A percentile compares a stretch with the other conserved stretches of the same genome.
Evolutionary conservation across 2,797 vertebrate genomes (phyloP).

Genomic region (Phylloscopus collybita): DNA sequence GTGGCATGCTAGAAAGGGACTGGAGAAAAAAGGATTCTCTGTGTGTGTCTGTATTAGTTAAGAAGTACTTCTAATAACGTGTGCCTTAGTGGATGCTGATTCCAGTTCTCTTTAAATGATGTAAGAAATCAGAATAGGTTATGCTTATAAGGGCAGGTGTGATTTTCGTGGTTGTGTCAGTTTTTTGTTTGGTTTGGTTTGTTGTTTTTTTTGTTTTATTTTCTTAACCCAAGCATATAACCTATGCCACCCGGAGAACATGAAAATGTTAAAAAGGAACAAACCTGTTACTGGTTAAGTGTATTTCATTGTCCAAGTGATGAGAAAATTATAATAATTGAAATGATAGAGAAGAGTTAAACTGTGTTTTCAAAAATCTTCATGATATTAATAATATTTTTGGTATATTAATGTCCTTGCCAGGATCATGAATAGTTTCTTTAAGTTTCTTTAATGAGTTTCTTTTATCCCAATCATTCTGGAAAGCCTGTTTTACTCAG

Average conservation of each 20-base stretch:
- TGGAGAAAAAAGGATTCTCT: background rate
- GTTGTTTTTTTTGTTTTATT: background rate
- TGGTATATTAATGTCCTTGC: background rate
- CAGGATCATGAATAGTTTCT: background rate
- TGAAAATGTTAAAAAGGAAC: background rate
- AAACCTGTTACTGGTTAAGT: background rate
- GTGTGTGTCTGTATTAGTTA: background rate
- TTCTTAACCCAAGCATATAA: background rate
- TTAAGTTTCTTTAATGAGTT: background rate
- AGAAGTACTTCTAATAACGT: background rate
- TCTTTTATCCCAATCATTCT: background rate
- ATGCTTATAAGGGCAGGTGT: background rate
- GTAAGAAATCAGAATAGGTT: background rate
- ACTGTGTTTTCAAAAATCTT: background rate
- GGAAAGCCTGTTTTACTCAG: background rate
- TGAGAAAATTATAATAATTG: background rate
- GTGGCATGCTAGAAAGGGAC: background rate
- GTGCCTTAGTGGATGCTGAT: background rate
- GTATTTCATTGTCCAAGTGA: background rate
- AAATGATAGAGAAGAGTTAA: background rate
- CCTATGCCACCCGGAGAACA: background rate
- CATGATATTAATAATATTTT: background rate
- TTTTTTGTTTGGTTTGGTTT: background rate
- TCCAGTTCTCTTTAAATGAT: background rate
- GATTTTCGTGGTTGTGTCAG: background rate